Evolutionary conservation across 2,797 vertebrate genomes (phyloP).

Genomic region (Tokudaia tokunoshimensis): DNA sequence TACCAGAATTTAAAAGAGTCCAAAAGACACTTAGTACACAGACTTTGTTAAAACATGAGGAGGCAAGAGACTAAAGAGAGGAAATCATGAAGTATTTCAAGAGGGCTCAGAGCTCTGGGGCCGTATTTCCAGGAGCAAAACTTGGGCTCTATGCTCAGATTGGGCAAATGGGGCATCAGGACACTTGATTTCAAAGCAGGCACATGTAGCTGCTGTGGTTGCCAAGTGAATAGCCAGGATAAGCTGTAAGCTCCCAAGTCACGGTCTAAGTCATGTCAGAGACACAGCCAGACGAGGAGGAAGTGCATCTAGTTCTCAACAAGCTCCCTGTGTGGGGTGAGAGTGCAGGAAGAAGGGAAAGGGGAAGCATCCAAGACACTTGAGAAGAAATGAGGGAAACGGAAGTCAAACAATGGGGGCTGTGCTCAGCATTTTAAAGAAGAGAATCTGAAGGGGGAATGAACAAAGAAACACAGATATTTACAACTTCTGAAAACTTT

Average conservation of each 20-base stretch:
- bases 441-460: conserved; percentile 67
- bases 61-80: conserved; percentile 1
- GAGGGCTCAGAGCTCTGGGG: not conserved
- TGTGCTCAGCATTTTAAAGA: not conserved
- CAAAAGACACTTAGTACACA: not conserved
- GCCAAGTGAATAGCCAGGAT: not conserved
- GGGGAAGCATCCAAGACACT: not conserved
- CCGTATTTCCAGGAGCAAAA: conserved; percentile 1
- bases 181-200: conserved; percentile 46
- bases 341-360: not conserved
- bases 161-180: not conserved
- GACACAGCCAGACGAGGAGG: conserved; percentile 7
- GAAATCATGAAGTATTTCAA: conserved; percentile 20
- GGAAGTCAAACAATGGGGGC: not conserved
- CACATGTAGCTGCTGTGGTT: not conserved
- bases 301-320: conserved; percentile 1
- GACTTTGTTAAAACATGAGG: conserved; percentile 29
- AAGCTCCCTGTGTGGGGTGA: not conserved
- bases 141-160: not conserved
- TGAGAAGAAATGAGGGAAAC: conserved; percentile 57
- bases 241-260: conserved; percentile 6
- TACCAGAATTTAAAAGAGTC: conserved; percentile 15
- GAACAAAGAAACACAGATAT: conserved; percentile 59
- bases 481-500: conserved; percentile 70
- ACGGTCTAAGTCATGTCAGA: conserved; percentile 8